Conservation (phyloP, 2,888 invertebrate genomes). For the Eumerus sabulonum region DNA sequence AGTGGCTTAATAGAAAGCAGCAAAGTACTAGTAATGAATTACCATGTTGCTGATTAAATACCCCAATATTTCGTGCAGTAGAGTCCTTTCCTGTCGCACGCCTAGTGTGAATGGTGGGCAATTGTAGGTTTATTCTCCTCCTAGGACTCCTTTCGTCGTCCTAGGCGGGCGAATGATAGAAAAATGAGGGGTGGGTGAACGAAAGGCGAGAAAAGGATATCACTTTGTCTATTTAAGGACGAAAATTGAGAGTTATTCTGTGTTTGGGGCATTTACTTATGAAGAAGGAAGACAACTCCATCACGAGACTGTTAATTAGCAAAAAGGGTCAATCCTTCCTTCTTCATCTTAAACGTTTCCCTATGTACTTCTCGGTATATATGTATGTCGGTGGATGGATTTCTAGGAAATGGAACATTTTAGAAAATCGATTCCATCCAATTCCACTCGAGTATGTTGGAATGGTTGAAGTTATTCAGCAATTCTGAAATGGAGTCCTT, state of each 20-base stretch:
- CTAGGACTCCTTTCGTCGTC: not conserved
- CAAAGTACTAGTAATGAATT: constrained; percentile 56
- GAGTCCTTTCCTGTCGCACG: constrained; percentile 17
- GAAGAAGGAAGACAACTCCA: constrained; percentile 4
- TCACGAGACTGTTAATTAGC: not conserved
- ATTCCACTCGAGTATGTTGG: not conserved
- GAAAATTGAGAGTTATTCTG: constrained; percentile 45
- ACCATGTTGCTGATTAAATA: constrained; percentile 60
- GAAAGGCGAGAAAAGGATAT: constrained; percentile 19
- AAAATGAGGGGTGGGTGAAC: not conserved
- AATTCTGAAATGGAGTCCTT: constrained; percentile 16
- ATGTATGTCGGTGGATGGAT: not conserved
- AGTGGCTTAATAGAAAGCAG: constrained; percentile 49
- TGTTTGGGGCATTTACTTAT: constrained; percentile 39
- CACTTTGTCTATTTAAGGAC: constrained; percentile 27
- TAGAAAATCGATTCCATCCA: constrained; percentile 27
- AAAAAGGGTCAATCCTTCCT: not conserved
- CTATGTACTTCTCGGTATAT: constrained; percentile 9
- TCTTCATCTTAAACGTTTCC: constrained; percentile 7
- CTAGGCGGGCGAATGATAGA: not conserved
- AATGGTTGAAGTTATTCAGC: not conserved
- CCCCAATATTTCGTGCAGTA: constrained; percentile 47
- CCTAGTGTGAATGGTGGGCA: too few species aligned
- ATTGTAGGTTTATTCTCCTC: constrained; percentile 1
- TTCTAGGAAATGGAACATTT: too few species aligned